Evolutionary conservation across 2,797 vertebrate genomes (phyloP), one percentile per base, ranked within the genome.

Genomic region (Melanotaenia boesemani): DNA sequence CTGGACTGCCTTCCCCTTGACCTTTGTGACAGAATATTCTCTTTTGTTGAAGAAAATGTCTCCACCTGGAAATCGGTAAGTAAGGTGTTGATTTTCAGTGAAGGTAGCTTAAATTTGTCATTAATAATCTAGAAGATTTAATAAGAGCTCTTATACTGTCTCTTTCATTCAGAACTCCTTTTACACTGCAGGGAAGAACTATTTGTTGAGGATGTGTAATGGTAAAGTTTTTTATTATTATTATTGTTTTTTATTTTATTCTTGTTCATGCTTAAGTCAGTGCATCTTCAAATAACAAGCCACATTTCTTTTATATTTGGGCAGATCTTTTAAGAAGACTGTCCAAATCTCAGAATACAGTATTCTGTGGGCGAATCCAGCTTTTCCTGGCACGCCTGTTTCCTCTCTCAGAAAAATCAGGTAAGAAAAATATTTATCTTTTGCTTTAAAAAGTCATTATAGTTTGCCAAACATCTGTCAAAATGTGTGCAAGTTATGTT

Each of bases 101-200:
- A 74, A 70, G 1, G 0, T 24, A 11, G 28, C 28, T 16, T 0
- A 55, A 28, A 32, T 13, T 32, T 59, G n/a, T 44, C 0, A 1
- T 15, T 0, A 2, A 1, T 41, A 22, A 16, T 62, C 2, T 6
- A 7, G 5, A 36, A 26, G 11, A 10, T 30, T 13, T 16, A 36
- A 16, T 36, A 4, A 4, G 11, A 1, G 39, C 20, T 16, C 30
- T 18, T 24, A 5, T 20, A 12, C 3, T 37, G 8, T 9, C 10
- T 10, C 22, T 11, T 93, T 91, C 87, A 82, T 87, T 70, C 88
- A 99, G 98, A 98, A 93, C 88, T 97, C 95, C 0, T 99, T 99
- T 90, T 99, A 99, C 90, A 96, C 97, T 52, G 98, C 98, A 37
- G 98, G 98, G 70, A 99, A 99, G 88, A 99, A 99, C 90, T 99